Evolutionary conservation across 2,113 vertebrate species (phyloP).

Genomic region (Hucho hucho): DNA sequence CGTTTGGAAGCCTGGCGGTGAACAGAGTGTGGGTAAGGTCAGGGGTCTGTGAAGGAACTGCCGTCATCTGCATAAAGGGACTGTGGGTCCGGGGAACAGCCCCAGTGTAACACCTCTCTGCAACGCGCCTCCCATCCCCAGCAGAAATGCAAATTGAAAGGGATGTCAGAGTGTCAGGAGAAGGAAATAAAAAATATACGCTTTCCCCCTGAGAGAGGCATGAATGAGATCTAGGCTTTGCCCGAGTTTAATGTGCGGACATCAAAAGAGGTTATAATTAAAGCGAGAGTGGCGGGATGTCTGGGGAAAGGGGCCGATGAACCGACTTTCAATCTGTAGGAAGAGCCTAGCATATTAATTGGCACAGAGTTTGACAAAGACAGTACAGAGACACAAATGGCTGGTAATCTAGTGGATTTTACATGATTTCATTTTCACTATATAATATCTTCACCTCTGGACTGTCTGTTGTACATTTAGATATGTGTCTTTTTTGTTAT

Average conservation of each 20-base stretch:
- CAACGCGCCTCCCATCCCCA: not conserved
- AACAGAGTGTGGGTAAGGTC: slow-evolving; percentile 25
- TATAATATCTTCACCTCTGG: too few species aligned
- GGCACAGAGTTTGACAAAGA: too few species aligned
- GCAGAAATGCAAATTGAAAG: slow-evolving; percentile 23
- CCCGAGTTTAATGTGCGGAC: slow-evolving; percentile 19
- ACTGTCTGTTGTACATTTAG: too few species aligned
- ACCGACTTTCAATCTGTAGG: slow-evolving; percentile 45
- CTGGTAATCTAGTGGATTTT: too few species aligned
- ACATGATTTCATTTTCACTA: too few species aligned
- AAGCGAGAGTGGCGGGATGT: slow-evolving; percentile 37
- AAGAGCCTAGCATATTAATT: slow-evolving; percentile 22
- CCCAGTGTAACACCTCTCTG: not conserved
- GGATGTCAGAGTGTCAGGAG: slow-evolving; percentile 17
- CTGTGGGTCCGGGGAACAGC: not conserved
- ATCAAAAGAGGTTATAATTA: slow-evolving; percentile 63
- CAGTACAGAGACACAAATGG: too few species aligned
- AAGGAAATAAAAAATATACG: too few species aligned
- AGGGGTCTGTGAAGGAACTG: slow-evolving; percentile 34
- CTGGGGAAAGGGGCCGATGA: slow-evolving; percentile 43
- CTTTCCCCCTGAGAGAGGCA: not conserved
- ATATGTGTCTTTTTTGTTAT: too few species aligned
- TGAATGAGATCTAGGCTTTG: slow-evolving; percentile 29
- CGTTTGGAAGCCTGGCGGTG: slow-evolving; percentile 34
- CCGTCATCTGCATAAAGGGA: slow-evolving; percentile 7